Base-by-base conservation (phyloP, 2,888 invertebrate species). In the Synergus japonicus region DNA sequence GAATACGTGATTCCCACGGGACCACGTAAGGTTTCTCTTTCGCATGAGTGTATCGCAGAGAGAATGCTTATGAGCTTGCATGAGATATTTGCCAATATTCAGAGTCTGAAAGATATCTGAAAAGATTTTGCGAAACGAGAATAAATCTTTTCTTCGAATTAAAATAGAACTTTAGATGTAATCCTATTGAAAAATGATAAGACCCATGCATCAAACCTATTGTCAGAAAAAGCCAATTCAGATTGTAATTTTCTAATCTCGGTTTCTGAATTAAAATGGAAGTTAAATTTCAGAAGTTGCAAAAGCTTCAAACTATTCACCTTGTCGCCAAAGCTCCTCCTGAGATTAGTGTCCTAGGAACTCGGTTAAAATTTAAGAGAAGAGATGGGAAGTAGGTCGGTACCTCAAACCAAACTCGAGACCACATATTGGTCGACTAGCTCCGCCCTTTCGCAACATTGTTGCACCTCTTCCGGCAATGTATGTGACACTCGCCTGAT, bases 1-100 rank as follows among this genome's bases (percentile, higher is more conserved):
- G 87, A 90, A 90, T 90, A 89, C 86, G 86, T 85, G 67, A 49
- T 66, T 89, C 88, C 88, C 88, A 65, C 81, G 88, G 87, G 88
- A 88, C 79, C 82, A 76, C 60, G 78, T 78, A 81, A 73, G 83
- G 78, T 73, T 73, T 73, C 41, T n/a, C 46, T 29, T 37, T n/a
- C 41, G 5, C 41, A 49, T 37, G 54, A 73, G 54, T 54, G 46
- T 73, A 73, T 54, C 73, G 73, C 41, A 73, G n/a, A 73, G 73
- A 41, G 54, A 73, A 73, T 73, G 37, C 73, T 73, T 54, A 73
- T 73, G 54, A 73, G 49, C 54, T 54, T 58, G 37, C 12, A 54
- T 54, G 37, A 73, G 73, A 73, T 54, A 54, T 73, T 73, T 37
- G 15, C 73, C 73, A 54, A 54, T 73, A 49, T 73, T 73, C 49